A percentile compares a stretch with the other conserved stretches of the same genome.
These are phyloP conservation scores for Sigmodon hispidus DNA, from an alignment of 2,113 vertebrate genomes.

Conservation along the genomic window DNA sequence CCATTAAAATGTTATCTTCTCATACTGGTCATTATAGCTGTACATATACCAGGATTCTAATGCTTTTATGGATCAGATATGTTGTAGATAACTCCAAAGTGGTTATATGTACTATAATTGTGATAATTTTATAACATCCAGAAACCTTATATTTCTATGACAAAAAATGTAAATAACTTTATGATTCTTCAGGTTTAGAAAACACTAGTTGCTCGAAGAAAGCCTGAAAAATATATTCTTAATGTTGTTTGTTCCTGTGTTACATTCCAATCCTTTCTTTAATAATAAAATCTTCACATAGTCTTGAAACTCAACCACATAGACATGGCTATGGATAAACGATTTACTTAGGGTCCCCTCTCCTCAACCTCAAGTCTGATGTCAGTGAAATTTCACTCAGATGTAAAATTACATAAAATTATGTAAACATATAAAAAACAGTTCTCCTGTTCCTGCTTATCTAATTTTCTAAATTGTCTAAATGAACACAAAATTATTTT, in stretches of 20 bases:
- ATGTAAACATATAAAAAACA: background rate
- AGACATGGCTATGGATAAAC: background rate
- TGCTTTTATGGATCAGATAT: background rate
- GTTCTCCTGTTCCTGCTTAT: background rate
- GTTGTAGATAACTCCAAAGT: background rate
- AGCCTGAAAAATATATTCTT: background rate
- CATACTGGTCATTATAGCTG: background rate
- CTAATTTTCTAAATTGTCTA: background rate
- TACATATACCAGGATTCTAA: background rate
- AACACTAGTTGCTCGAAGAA: background rate
- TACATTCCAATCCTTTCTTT: slow-evolving; percentile 21
- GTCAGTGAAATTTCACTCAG: background rate
- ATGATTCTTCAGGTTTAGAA: background rate
- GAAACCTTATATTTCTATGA: background rate
- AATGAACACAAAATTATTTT: background rate
- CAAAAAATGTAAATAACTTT: background rate
- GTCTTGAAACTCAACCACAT: slow-evolving; percentile 16
- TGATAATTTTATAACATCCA: background rate
- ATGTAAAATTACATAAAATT: too few relatives aligned
- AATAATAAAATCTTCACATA: background rate
- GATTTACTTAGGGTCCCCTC: background rate
- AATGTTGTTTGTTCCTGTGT: background rate
- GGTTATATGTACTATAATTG: background rate
- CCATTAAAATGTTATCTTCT: background rate
- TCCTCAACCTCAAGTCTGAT: background rate